phyloP scores from a whole-genome alignment of 2,113 vertebrate species.

The Otolemur garnettii region DNA sequence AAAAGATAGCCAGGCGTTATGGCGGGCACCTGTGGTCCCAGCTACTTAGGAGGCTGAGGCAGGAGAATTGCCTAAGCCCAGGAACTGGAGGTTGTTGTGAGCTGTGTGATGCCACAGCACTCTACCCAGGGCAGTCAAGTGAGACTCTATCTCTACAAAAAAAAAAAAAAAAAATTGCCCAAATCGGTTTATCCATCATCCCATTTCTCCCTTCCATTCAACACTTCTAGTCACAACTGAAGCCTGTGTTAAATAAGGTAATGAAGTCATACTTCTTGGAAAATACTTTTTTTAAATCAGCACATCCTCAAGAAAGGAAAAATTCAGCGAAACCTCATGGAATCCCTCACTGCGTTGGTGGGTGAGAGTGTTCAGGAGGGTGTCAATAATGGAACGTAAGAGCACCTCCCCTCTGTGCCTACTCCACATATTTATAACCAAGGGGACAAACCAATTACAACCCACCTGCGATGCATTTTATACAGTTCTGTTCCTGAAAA shows the following conservation, averaged over 20 bases:
- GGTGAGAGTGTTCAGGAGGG: background rate
- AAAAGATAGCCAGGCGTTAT: no score
- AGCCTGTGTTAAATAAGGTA: background rate
- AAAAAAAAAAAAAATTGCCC: background rate
- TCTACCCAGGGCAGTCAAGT: no score
- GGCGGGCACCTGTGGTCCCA: no score
- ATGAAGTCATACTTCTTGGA: background rate
- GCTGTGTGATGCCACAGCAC: no score
- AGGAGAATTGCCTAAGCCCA: no score
- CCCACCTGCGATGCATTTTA: background rate
- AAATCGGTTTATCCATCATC: background rate
- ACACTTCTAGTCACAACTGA: background rate
- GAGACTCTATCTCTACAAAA: no score
- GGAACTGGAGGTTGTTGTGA: no score
- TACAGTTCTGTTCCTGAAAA: background rate
- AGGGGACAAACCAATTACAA: background rate
- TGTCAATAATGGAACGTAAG: background rate
- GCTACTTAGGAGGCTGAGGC: no score
- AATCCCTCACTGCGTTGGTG: background rate
- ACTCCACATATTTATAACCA: background rate
- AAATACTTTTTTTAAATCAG: background rate
- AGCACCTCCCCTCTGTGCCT: background rate
- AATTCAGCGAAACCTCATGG: background rate
- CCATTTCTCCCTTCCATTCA: background rate
- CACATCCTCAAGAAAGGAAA: background rate